Evolutionary conservation across 2,888 invertebrate genomes (phyloP).

Genomic region (Ochropleura plecta): DNA sequence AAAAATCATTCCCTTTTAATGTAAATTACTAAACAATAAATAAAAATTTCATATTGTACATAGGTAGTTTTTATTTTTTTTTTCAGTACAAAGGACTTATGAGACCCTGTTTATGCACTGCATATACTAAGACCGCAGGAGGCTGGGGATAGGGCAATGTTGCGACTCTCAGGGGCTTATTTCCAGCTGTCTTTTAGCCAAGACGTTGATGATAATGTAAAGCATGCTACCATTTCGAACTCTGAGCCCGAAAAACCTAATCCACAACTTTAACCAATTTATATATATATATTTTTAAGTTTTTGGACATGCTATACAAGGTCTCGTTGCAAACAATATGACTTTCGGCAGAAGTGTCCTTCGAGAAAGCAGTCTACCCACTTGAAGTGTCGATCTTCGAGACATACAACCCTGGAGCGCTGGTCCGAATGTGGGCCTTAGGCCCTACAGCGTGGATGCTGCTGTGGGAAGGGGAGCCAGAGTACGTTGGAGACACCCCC

Average conservation of each 20-base stretch:
- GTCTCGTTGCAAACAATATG: conserved; percentile 71
- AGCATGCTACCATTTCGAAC: not conserved
- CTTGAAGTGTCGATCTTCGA: conserved; percentile 94
- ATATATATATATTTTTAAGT: not conserved
- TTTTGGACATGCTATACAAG: conserved; percentile 18
- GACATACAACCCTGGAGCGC: conserved; percentile 96
- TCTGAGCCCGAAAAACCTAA: not conserved
- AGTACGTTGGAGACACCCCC: conserved; percentile 91
- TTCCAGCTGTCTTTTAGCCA: not conserved
- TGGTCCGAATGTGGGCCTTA: conserved; percentile 95
- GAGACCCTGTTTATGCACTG: no score
- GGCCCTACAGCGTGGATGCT: conserved; percentile 91
- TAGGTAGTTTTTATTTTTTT: no score
- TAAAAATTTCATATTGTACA: no score
- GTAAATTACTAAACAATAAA: no score
- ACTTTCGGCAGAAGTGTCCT: conserved; percentile 91
- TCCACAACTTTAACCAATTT: not conserved
- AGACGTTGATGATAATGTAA: not conserved
- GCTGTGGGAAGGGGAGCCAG: conserved; percentile 94
- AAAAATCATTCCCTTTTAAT: no score
- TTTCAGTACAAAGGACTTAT: no score
- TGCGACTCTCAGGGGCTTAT: no score
- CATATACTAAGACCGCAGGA: not conserved
- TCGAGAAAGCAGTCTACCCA: conserved; percentile 92
- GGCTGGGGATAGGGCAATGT: no score